Conservation (phyloP, 1,140 invertebrate species). For the Ganaspis sp. region DNA sequence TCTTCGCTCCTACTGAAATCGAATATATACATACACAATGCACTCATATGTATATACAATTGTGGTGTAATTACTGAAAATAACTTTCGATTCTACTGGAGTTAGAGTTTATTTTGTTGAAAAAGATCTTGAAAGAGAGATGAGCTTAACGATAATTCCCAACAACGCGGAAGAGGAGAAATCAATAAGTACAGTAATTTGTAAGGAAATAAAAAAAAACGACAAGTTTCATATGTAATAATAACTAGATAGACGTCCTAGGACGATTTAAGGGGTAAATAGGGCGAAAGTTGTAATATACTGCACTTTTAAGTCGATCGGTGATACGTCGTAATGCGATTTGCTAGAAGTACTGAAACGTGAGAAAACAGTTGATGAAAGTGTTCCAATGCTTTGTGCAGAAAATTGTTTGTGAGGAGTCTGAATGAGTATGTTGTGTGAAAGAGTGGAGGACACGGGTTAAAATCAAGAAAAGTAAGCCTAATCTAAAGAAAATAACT, state of each 20-base stretch:
- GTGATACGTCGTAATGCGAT: conserved; percentile 64
- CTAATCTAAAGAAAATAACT: conserved; percentile 50
- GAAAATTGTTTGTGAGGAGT: conserved; percentile 21
- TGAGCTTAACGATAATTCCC: conserved; percentile 74
- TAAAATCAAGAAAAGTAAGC: conserved; percentile 53
- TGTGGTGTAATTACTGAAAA: conserved; percentile 74
- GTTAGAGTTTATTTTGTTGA: conserved; percentile 76
- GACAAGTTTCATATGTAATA: conserved; percentile 69
- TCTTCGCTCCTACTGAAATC: conserved; percentile 65
- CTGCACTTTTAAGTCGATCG: conserved; percentile 61
- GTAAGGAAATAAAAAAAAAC: conserved; percentile 42
- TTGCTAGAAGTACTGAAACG: conserved; percentile 49
- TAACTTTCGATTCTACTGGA: conserved; percentile 70
- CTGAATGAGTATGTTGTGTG: conserved; percentile 26
- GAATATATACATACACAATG: conserved; percentile 68
- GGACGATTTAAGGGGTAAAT: conserved; percentile 64
- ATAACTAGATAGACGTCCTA: conserved; percentile 66
- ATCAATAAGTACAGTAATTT: conserved; percentile 54
- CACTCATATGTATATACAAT: conserved; percentile 74
- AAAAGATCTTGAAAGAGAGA: conserved; percentile 60
- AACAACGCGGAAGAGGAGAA: conserved; percentile 64
- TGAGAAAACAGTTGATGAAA: conserved; percentile 38
- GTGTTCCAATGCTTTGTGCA: conserved; percentile 12
- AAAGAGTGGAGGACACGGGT: conserved; percentile 40
- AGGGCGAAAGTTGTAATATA: conserved; percentile 73